Percentiles rank a stretch among this genome's conserved stretches.
Conservation (phyloP, 2,888 invertebrate genomes). For the Ormyrus pomaceus region DNA sequence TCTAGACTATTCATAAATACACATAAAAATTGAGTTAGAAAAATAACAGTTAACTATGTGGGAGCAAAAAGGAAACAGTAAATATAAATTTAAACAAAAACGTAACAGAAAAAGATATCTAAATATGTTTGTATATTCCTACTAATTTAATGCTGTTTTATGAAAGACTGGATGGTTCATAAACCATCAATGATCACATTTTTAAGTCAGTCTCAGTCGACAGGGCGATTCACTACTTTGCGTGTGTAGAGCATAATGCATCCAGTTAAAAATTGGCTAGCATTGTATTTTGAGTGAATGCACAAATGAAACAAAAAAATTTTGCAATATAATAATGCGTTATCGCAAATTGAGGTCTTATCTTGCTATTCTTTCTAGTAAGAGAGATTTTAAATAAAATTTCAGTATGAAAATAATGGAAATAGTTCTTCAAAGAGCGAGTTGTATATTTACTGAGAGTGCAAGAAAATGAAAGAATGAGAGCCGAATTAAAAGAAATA, state of each 20-base stretch:
- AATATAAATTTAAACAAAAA: neutral
- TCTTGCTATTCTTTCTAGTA: slow-evolving; percentile 14
- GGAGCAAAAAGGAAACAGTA: neutral
- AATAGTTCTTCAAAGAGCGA: slow-evolving; percentile 1
- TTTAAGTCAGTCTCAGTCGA: slow-evolving; percentile 39
- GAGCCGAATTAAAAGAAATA: slow-evolving; percentile 6
- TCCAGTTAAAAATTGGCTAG: slow-evolving; percentile 20
- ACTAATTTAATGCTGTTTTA: slow-evolving; percentile 46
- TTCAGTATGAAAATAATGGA: neutral
- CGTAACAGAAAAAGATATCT: neutral
- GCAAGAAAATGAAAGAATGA: neutral
- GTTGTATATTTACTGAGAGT: slow-evolving; percentile 6
- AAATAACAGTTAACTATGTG: no score
- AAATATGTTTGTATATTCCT: slow-evolving; percentile 36
- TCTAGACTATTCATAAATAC: slow-evolving; percentile 2
- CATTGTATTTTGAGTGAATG: neutral
- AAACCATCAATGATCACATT: slow-evolving; percentile 42
- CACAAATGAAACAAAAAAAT: slow-evolving; percentile 3
- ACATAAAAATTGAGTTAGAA: no score
- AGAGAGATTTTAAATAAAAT: slow-evolving; percentile 19
- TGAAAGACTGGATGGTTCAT: slow-evolving; percentile 49
- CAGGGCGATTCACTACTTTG: slow-evolving; percentile 39
- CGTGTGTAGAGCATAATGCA: slow-evolving; percentile 23
- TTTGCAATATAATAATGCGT: slow-evolving; percentile 30
- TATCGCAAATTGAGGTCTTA: neutral